Evolutionary conservation across 2,113 vertebrate genomes (phyloP).

Genomic region (Mesembrinibis cayennensis): DNA sequence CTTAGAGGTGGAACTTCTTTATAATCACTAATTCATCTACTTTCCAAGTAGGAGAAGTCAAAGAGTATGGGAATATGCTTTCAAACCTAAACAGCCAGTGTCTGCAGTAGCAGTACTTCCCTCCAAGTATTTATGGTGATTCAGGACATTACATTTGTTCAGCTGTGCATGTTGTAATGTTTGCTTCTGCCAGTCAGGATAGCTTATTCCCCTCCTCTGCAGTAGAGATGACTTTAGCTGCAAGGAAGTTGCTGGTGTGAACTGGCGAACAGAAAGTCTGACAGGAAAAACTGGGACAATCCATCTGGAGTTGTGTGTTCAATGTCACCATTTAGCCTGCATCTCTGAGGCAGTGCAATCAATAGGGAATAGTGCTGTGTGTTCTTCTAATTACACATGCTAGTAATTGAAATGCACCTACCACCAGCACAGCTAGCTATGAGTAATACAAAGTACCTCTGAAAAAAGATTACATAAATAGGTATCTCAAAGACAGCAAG

Average conservation of each 20-base stretch:
- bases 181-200: neutral
- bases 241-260: slow-evolving; percentile 28
- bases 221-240: slow-evolving; percentile 12
- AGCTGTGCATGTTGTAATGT: neutral
- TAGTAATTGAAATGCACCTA: slow-evolving; percentile 24
- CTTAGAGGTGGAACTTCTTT: neutral
- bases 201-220: neutral
- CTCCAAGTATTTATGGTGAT: neutral
- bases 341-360: slow-evolving; percentile 22
- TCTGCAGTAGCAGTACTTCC: neutral
- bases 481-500: neutral
- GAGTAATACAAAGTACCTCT: neutral
- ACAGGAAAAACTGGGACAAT: slow-evolving; percentile 47
- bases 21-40: neutral
- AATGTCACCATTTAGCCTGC: neutral
- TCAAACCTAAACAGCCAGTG: neutral
- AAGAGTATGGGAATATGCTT: neutral
- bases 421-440: neutral
- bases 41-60: neutral
- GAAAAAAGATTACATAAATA: neutral
- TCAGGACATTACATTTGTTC: neutral
- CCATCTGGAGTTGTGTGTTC: neutral
- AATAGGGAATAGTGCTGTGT: neutral
- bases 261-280: neutral
- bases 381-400: slow-evolving; percentile 38